Percentiles rank a stretch among this genome's conserved stretches.
Evolutionary conservation across 2,888 invertebrate species (phyloP).

Genomic region (Metellina segmentata): DNA sequence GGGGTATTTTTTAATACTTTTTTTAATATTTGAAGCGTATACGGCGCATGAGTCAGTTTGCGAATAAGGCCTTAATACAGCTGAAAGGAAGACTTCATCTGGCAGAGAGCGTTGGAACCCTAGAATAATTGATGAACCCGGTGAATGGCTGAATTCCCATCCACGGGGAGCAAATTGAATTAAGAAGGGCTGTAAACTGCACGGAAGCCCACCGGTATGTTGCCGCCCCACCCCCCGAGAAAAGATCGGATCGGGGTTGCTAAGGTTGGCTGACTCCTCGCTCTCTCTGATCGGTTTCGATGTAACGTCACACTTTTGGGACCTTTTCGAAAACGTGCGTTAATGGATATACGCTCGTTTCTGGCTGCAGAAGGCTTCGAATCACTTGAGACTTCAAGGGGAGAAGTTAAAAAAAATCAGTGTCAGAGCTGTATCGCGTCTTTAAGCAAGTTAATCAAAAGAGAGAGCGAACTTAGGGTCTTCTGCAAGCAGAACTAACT

Average conservation of each 20-base stretch:
- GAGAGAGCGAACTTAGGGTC: too few species aligned
- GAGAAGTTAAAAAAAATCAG: too few species aligned
- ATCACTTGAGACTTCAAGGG: too few species aligned
- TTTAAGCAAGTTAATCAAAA: too few species aligned
- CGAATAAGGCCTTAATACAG: constrained; percentile 63
- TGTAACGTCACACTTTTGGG: too few species aligned
- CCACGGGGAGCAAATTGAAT: constrained; percentile 76
- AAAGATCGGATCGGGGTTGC: neutral
- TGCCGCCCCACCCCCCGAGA: constrained; percentile 20
- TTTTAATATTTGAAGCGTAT: constrained; percentile 65
- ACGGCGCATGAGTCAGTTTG: constrained; percentile 64
- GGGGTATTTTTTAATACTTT: constrained; percentile 31
- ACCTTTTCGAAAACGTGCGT: too few species aligned
- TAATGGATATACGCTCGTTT: too few species aligned
- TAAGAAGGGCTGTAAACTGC: constrained; percentile 76
- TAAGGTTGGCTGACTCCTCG: neutral
- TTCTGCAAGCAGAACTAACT: too few species aligned
- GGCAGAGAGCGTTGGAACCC: constrained; percentile 63
- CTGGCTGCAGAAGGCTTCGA: too few species aligned
- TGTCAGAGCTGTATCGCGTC: too few species aligned
- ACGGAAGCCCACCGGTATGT: constrained; percentile 51
- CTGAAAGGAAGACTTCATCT: constrained; percentile 77
- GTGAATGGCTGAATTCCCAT: constrained; percentile 76
- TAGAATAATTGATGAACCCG: constrained; percentile 76
- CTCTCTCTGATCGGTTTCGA: too few species aligned